Evolutionary conservation across 2,113 vertebrate genomes (phyloP).

Genomic region (Callopanchax toddi): DNA sequence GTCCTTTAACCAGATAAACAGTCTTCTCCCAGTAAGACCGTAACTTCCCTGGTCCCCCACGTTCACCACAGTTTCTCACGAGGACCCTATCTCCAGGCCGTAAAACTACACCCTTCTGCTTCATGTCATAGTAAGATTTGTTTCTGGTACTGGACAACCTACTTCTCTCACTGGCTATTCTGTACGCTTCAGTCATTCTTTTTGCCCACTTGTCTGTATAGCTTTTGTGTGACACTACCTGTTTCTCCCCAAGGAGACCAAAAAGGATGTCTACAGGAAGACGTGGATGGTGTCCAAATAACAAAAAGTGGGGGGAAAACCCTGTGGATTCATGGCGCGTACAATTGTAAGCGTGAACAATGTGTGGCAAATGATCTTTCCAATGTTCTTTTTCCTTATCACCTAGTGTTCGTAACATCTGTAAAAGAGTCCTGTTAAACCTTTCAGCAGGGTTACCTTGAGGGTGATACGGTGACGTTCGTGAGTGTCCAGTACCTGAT

Average conservation of each 20-base stretch:
- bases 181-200: not conserved
- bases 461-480: too few relatives aligned
- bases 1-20: not conserved
- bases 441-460: too few relatives aligned
- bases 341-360: not conserved
- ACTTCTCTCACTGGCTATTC: conserved; percentile 1
- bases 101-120: not conserved
- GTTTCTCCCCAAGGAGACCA: not conserved
- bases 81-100: not conserved
- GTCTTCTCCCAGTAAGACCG: not conserved
- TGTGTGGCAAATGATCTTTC: conserved; percentile 5
- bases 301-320: not conserved
- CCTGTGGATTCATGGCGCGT: not conserved
- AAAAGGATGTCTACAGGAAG: conserved; percentile 4
- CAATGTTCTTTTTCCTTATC: not conserved
- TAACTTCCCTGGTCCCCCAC: not conserved
- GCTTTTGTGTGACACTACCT: not conserved
- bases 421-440: too few relatives aligned
- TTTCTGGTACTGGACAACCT: not conserved
- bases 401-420: too few relatives aligned
- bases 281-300: not conserved
- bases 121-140: not conserved
- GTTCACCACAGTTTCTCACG: not conserved
- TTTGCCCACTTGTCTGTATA: not conserved
- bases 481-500: too few relatives aligned